Percentiles rank a stretch among this genome's conserved stretches.
phyloP scores from a whole-genome alignment of 2,113 vertebrate species.

The Hippocampus guttulatus region DNA sequence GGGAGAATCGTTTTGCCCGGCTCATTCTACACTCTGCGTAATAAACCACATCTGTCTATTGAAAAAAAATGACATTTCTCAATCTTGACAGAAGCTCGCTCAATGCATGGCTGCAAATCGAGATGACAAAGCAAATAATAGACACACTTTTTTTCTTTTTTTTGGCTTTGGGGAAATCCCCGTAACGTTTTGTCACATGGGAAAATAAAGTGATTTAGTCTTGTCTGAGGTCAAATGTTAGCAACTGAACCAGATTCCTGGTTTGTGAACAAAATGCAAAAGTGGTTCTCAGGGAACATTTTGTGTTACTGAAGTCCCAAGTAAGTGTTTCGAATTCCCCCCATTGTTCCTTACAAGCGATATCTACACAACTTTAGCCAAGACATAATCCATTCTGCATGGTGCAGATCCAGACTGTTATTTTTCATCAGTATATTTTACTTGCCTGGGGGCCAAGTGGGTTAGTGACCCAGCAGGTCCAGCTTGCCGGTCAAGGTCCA shows the following conservation, averaged over 20 bases:
- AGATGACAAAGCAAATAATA: constrained; percentile 18
- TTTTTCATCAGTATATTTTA: no score
- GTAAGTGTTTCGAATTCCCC: neutral
- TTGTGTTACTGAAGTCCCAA: neutral
- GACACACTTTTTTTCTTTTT: constrained; percentile 13
- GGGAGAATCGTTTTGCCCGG: neutral
- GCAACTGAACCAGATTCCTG: constrained; percentile 56
- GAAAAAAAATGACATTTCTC: neutral
- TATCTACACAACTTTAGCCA: neutral
- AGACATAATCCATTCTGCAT: no score
- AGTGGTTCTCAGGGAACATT: constrained; percentile 15
- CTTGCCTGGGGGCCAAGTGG: no score
- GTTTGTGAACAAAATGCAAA: constrained; percentile 38
- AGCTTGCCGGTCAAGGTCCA: no score
- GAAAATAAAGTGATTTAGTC: constrained; percentile 49
- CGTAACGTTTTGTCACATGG: constrained; percentile 41
- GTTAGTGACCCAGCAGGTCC: no score
- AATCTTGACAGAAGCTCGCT: constrained; percentile 2
- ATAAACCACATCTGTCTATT: constrained; percentile 15
- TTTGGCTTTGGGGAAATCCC: constrained; percentile 51
- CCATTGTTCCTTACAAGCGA: neutral
- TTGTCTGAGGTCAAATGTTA: constrained; percentile 52
- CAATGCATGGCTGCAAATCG: neutral
- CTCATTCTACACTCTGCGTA: neutral
- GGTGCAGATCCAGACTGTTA: no score